Evolutionary conservation across 2,113 vertebrate species (phyloP).

Genomic region (Lophura nycthemera): DNA sequence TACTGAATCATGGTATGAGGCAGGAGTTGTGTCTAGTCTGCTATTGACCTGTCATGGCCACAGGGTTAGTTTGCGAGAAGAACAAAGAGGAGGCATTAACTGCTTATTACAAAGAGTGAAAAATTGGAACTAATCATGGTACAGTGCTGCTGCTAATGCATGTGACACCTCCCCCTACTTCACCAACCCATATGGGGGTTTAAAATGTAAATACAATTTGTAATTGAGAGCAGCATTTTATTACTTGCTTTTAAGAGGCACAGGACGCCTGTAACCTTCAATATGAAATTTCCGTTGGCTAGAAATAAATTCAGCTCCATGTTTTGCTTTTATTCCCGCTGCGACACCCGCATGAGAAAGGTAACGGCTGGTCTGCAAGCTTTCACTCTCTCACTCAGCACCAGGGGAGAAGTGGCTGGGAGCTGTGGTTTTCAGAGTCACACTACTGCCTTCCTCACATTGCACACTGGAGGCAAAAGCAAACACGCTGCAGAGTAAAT

Average conservation of each 20-base stretch:
- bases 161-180: constrained; percentile 24
- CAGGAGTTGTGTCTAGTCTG: background rate
- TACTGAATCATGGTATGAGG: background rate
- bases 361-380: constrained; percentile 13
- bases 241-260: constrained; percentile 74
- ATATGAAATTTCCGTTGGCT: constrained; percentile 74
- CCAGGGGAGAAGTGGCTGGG: constrained; percentile 42
- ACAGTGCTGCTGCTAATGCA: constrained; percentile 37
- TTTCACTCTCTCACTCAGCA: constrained; percentile 39
- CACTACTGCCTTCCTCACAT: constrained; percentile 14
- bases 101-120: constrained; percentile 33
- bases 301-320: constrained; percentile 62
- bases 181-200: constrained; percentile 49
- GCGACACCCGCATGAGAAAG: background rate
- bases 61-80: background rate
- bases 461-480: constrained; percentile 18
- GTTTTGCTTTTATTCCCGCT: constrained; percentile 63
- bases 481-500: constrained; percentile 18
- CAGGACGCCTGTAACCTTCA: constrained; percentile 69
- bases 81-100: constrained; percentile 1
- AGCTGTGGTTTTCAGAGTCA: constrained; percentile 35
- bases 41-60: background rate
- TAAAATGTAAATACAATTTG: constrained; percentile 71
- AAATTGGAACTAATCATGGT: background rate
- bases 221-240: constrained; percentile 75